These are phyloP conservation scores for Ceratina japonica DNA, from an alignment of 1,140 invertebrate species.

Conservation along the genomic window DNA sequence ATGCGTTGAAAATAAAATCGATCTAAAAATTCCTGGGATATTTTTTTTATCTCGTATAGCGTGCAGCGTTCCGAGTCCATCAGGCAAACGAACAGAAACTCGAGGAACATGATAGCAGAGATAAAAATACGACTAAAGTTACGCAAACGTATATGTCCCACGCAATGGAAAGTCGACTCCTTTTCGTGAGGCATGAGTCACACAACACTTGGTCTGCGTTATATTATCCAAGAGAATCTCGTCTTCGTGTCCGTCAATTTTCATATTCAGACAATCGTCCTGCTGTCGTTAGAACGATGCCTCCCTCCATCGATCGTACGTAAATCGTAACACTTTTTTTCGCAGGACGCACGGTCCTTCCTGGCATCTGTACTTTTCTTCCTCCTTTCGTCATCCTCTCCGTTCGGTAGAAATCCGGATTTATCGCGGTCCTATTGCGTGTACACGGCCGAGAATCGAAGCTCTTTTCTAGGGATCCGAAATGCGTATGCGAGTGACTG, in stretches of 20 bases:
- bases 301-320: slow-evolving; percentile 13
- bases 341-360: not conserved
- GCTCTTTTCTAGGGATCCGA: not conserved
- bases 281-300: slow-evolving; percentile 8
- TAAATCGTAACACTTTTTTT: slow-evolving; percentile 1
- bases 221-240: slow-evolving; percentile 25
- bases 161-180: slow-evolving; percentile 47
- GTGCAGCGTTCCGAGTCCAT: slow-evolving; percentile 15
- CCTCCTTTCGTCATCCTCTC: slow-evolving; percentile 1
- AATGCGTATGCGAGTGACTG: not conserved
- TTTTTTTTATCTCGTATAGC: not conserved
- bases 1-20: slow-evolving; percentile 27
- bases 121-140: slow-evolving; percentile 52
- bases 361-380: slow-evolving; percentile 4
- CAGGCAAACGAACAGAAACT: slow-evolving; percentile 34
- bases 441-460: slow-evolving; percentile 1
- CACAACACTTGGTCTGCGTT: slow-evolving; percentile 18
- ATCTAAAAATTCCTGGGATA: not conserved
- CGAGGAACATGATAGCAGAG: slow-evolving; percentile 45
- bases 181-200: slow-evolving; percentile 33
- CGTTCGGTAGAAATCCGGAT: not conserved
- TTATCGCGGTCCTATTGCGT: not conserved
- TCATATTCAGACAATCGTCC: slow-evolving; percentile 9
- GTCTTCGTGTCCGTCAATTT: slow-evolving; percentile 39
- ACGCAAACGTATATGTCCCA: slow-evolving; percentile 44